Evolutionary conservation across 2,113 vertebrate species (phyloP).

Genomic region (Apodemus sylvaticus): DNA sequence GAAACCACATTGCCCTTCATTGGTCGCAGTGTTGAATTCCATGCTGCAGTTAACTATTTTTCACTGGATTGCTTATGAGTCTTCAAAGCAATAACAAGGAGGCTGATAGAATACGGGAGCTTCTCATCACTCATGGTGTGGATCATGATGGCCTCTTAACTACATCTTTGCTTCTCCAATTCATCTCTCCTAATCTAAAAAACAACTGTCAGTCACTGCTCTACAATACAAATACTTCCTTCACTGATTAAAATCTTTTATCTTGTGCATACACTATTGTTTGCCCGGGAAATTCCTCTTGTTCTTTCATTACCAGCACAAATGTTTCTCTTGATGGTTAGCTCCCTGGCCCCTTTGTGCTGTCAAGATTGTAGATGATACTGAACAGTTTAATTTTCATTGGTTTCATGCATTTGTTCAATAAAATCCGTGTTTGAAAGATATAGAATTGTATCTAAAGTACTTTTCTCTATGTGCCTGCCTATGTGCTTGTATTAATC

Average conservation of each 20-base stretch:
- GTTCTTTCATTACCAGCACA: not conserved
- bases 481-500: not conserved
- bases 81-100: not conserved
- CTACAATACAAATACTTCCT: not conserved
- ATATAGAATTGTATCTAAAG: not conserved
- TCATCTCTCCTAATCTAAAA: not conserved
- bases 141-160: not conserved
- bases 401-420: not conserved
- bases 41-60: not conserved
- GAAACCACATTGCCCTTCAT: not conserved
- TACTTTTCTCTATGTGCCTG: not conserved
- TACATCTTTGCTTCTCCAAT: not conserved
- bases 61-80: not conserved
- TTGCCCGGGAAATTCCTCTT: slow-evolving; percentile 11
- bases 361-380: not conserved
- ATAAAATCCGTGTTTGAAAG: not conserved
- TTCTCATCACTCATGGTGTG: not conserved
- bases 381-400: not conserved
- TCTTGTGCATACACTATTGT: not conserved
- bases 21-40: not conserved
- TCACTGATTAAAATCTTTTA: slow-evolving; percentile 39
- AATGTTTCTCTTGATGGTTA: not conserved
- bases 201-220: not conserved
- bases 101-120: not conserved
- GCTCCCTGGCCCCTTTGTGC: not conserved